Percentiles rank a stretch among this genome's conserved stretches.
These are phyloP conservation scores for Epizoanthus ramosus DNA, from an alignment of 92 coral and sea anemone genomes.

Conservation along the genomic window DNA sequence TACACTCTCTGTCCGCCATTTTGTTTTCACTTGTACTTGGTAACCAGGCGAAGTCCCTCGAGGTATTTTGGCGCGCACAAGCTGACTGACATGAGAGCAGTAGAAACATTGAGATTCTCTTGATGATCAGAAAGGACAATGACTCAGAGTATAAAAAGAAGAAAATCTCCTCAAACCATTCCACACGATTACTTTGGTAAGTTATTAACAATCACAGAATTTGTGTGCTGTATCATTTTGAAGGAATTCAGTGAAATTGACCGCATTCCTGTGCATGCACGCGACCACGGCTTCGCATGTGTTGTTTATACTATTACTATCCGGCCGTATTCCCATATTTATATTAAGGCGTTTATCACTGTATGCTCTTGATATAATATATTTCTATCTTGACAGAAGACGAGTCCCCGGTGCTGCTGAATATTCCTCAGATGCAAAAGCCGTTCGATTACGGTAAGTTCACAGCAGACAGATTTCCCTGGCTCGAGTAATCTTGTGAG, in stretches of 20 bases:
- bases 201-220: not conserved
- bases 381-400: slow-evolving; percentile 19
- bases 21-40: not conserved
- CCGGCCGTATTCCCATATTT: too few relatives aligned
- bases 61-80: slow-evolving; percentile 10
- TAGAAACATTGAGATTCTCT: not conserved
- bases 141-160: slow-evolving; percentile 25
- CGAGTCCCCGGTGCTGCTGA: slow-evolving; percentile 53
- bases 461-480: not conserved
- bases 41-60: not conserved
- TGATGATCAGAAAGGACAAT: not conserved
- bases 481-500: not conserved
- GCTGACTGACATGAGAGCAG: not conserved
- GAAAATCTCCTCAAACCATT: slow-evolving; percentile 14
- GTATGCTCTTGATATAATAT: too few relatives aligned
- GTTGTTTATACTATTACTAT: too few relatives aligned
- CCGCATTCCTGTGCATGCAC: too few relatives aligned
- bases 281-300: too few relatives aligned
- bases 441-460: slow-evolving; percentile 62
- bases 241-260: not conserved
- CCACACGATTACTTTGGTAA: slow-evolving; percentile 22
- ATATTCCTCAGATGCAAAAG: slow-evolving; percentile 64
- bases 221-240: not conserved
- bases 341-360: too few relatives aligned
- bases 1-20: not conserved